Conservation (phyloP, 2,888 invertebrate species). For the Tetrapedia diversipes region DNA sequence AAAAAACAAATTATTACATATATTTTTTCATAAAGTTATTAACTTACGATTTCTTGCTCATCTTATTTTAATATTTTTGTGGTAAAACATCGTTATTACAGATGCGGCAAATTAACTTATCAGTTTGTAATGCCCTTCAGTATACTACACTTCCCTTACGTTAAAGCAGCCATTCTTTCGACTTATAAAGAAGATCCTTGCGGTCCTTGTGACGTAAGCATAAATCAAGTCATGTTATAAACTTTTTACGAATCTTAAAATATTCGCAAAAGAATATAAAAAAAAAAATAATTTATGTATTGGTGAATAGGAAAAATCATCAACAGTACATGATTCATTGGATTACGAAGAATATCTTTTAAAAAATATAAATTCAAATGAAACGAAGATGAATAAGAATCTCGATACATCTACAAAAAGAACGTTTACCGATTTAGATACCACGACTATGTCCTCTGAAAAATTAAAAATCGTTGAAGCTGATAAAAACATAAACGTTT, state of each 20-base stretch:
- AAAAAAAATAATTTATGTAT: background rate
- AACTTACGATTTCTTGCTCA: background rate
- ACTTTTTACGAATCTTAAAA: background rate
- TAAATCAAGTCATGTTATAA: background rate
- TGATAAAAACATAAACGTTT: background rate
- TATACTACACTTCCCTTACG: slow-evolving; percentile 79
- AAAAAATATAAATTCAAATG: background rate
- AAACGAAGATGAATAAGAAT: background rate
- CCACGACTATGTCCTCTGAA: background rate
- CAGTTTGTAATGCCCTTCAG: slow-evolving; percentile 82
- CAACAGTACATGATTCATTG: background rate
- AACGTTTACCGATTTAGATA: background rate
- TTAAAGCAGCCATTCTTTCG: slow-evolving; percentile 81
- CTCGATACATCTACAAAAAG: background rate
- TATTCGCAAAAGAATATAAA: background rate
- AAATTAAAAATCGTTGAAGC: background rate
- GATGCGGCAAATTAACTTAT: slow-evolving; percentile 80
- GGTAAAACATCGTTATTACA: slow-evolving; percentile 47
- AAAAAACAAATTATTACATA: background rate
- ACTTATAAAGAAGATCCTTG: slow-evolving; percentile 81
- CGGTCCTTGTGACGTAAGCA: slow-evolving; percentile 74
- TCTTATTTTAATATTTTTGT: background rate
- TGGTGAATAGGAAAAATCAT: slow-evolving; percentile 9
- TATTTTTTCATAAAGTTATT: background rate
- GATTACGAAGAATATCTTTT: slow-evolving; percentile 23